phyloP scores from a whole-genome alignment of 2,797 vertebrate species.

The Mormyrops boulengeri region DNA sequence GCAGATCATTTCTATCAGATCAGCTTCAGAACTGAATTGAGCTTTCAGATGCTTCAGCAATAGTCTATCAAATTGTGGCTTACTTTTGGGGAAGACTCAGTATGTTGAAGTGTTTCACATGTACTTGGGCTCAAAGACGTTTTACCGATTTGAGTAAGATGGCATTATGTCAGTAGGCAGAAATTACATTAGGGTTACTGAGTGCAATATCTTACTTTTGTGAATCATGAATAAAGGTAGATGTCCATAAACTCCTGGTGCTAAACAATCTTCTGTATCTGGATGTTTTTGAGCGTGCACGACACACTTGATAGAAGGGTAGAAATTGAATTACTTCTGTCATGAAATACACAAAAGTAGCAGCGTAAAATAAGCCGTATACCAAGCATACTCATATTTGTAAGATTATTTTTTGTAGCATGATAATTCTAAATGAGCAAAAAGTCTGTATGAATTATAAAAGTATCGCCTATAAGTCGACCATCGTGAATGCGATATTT shows the following conservation, averaged over 20 bases:
- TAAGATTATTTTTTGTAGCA: background rate
- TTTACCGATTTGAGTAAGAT: slow-evolving; percentile 33
- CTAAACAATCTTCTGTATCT: slow-evolving; percentile 35
- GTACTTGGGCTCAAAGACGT: slow-evolving; percentile 41
- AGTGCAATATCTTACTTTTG: slow-evolving; percentile 52
- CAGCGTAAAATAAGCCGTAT: background rate
- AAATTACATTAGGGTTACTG: slow-evolving; percentile 38
- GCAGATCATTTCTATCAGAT: slow-evolving; percentile 31
- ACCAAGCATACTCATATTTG: background rate
- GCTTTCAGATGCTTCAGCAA: slow-evolving; percentile 40
- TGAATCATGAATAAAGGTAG: slow-evolving; percentile 68
- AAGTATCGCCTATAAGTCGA: background rate
- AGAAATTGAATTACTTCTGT: background rate
- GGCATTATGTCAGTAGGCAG: slow-evolving; percentile 47
- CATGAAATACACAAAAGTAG: background rate
- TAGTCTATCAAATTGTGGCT: slow-evolving; percentile 30
- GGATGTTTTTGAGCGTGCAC: background rate
- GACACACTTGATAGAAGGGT: background rate
- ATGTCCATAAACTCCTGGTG: slow-evolving; percentile 44
- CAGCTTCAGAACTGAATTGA: slow-evolving; percentile 27
- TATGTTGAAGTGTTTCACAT: slow-evolving; percentile 23
- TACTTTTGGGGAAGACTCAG: slow-evolving; percentile 21
- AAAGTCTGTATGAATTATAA: background rate
- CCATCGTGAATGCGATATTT: background rate
- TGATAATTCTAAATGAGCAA: background rate